Evolutionary conservation across 2,797 vertebrate species (phyloP).

Genomic region (Neopelma chrysocephalum): DNA sequence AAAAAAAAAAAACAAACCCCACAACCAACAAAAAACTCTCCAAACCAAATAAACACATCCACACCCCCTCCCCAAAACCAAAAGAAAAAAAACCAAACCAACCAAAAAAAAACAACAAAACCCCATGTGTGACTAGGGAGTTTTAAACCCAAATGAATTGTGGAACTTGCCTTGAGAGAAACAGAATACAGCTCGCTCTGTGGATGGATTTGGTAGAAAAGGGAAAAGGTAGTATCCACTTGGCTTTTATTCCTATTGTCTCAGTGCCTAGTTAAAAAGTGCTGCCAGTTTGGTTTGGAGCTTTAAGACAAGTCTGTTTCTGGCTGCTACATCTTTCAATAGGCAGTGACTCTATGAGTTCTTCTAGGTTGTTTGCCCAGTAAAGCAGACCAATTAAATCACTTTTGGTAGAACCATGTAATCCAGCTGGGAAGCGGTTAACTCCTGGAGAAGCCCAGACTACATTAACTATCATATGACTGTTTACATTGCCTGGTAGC

Average conservation of each 20-base stretch:
- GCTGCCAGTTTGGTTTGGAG: background rate
- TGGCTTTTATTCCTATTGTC: background rate
- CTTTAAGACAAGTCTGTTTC: background rate
- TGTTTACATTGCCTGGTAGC: background rate
- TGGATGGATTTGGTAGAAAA: background rate
- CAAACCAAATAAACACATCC: background rate
- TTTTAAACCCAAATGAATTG: background rate
- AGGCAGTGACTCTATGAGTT: background rate
- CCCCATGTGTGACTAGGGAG: rapidly evolving
- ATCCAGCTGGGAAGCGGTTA: background rate
- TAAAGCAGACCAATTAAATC: background rate
- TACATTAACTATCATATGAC: background rate
- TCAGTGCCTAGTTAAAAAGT: background rate
- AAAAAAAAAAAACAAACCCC: no score
- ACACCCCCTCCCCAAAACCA: background rate
- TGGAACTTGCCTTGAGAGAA: background rate
- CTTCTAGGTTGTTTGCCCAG: background rate
- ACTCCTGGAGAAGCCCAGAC: background rate
- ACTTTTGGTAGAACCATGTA: background rate
- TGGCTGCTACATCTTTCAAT: background rate
- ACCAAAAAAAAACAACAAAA: background rate
- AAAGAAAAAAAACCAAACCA: background rate
- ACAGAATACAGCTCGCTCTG: background rate
- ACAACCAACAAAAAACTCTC: no score
- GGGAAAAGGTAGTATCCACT: background rate